These are phyloP conservation scores for Enteromius mattozi DNA, from an alignment of 2,797 vertebrate genomes.

Conservation along the genomic window DNA sequence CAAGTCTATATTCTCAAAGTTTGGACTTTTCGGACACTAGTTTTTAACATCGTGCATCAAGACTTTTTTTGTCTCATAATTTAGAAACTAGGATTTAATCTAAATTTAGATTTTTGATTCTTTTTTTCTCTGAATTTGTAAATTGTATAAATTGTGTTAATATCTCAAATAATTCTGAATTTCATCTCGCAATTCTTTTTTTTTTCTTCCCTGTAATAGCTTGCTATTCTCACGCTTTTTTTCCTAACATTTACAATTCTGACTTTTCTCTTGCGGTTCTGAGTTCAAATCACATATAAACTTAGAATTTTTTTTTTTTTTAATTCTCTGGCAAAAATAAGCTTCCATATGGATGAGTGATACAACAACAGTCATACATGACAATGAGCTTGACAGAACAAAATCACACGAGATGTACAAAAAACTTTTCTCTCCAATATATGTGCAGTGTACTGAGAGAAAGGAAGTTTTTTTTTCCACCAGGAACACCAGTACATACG, in stretches of 20 bases:
- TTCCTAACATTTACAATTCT: background rate
- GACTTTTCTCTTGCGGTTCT: background rate
- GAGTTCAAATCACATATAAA: background rate
- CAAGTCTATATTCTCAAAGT: background rate
- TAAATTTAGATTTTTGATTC: background rate
- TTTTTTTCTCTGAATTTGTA: background rate
- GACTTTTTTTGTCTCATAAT: background rate
- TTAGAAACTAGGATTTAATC: no score
- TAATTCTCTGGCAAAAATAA: background rate
- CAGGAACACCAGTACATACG: conserved; percentile 87
- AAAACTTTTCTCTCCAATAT: conserved; percentile 62
- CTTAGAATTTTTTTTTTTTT: background rate
- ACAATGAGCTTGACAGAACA: conserved; percentile 77
- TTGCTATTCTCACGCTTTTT: background rate
- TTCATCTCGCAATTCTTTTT: background rate
- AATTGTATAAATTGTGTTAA: background rate
- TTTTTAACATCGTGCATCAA: background rate
- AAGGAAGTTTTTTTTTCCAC: conserved; percentile 61
- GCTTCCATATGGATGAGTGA: conserved; percentile 54
- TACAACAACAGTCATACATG: conserved; percentile 79
- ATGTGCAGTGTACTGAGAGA: conserved; percentile 13
- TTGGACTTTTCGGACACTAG: background rate
- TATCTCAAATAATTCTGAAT: background rate
- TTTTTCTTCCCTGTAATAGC: background rate
- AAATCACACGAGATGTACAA: conserved; percentile 77